Percentiles rank a stretch among this genome's conserved stretches.
These are phyloP conservation scores for Leucoraja erinaceus DNA, from an alignment of 2,113 vertebrate species.

Conservation along the genomic window DNA sequence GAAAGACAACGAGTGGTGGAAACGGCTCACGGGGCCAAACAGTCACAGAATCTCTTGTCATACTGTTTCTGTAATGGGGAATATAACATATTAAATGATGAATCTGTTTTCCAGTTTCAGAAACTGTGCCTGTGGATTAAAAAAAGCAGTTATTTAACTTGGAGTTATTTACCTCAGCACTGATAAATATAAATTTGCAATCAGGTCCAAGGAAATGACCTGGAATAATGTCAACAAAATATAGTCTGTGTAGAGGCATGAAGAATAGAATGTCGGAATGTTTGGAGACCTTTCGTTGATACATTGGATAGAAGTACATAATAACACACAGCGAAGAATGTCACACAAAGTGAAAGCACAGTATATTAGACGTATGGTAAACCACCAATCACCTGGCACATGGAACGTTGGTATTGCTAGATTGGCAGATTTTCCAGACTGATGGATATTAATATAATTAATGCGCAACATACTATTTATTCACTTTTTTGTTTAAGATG, in stretches of 20 bases:
- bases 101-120: neutral
- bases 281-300: neutral
- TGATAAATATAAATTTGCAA: neutral
- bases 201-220: neutral
- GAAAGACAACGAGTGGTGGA: no score
- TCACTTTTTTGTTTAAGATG: no score
- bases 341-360: neutral
- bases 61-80: neutral
- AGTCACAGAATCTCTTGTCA: neutral
- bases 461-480: no score
- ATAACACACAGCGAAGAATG: neutral
- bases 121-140: neutral
- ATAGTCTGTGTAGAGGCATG: neutral
- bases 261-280: neutral
- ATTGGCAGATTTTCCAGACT: no score
- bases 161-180: neutral
- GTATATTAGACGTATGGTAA: neutral
- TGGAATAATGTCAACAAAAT: neutral
- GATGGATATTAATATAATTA: no score
- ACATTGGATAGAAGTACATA: neutral
- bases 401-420: no score
- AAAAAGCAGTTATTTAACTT: neutral
- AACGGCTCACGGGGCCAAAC: no score
- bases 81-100: neutral
- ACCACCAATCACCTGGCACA: no score